Evolutionary conservation across 2,797 vertebrate species (phyloP), one percentile per base, ranked within the genome.

Genomic region (Leptatherina wallacei): DNA sequence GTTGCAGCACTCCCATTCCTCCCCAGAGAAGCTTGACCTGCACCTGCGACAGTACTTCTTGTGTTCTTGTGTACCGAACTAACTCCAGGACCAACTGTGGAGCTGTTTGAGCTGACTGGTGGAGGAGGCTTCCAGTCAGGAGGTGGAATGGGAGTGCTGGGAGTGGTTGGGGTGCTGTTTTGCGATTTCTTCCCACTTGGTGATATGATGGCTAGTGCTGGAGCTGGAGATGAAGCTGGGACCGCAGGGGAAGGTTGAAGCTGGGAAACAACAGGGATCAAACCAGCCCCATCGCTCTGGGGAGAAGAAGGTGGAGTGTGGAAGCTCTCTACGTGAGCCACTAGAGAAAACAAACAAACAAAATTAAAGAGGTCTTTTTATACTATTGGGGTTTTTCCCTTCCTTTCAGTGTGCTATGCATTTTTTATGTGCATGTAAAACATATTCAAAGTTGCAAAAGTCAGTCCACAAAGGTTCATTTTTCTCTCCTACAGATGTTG

Each of bases 231-330:
- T n/a, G 73, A 82, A 65, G 61, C 36, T 12, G 77, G 68, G 56
- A 71, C 59, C 3, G 72, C 27, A 13, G 69, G 22, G 22, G 85
- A 71, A 24, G 73, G n/a, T 2, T 72, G 80, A 65, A 81, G 60
- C 0, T 76, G 77, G 56, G 80, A 61, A 22, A 40, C 60, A 56
- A 24, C 33, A 7, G 87, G 77, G 5, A 61, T 9, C 12, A 55
- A 36, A 44, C 52, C 4, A 57, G 74, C 74, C 20, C 29, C 64
- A 40, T 88, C 84, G 16, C 65, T 77, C 44, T 84, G 73, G 11
- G 93, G 94, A 20, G 94, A 92, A 22, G 87, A 62, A 65, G 93
- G 93, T 59, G 94, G 91, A n/a, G 93, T 94, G 82, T 94, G 93
- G 85, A 91, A 93, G n/a, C 69, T 75, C 9, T 95, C 94, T 16